phyloP scores from a whole-genome alignment of 1,140 invertebrate species.

The Lerema accius region DNA sequence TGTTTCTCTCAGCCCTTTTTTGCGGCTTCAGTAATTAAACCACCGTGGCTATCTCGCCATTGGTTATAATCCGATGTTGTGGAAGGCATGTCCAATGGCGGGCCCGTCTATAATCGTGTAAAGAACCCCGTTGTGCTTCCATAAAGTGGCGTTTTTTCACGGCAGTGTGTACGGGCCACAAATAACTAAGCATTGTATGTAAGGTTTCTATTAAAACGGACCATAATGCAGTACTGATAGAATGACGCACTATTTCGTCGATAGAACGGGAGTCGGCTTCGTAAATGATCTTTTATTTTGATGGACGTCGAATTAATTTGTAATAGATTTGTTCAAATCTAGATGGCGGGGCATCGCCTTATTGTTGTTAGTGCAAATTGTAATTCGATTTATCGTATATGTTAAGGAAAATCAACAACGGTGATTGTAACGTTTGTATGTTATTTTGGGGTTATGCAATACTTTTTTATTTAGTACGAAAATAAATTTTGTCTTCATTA shows the following conservation, averaged over 20 bases:
- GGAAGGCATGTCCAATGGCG: constrained; percentile 62
- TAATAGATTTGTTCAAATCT: constrained; percentile 38
- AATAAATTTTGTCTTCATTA: too few relatives aligned
- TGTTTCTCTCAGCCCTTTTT: constrained; percentile 57
- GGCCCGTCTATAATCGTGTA: constrained; percentile 57
- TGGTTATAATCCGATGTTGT: constrained; percentile 55
- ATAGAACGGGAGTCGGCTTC: constrained; percentile 49
- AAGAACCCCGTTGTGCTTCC: constrained; percentile 52
- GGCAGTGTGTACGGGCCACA: constrained; percentile 49
- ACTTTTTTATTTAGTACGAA: neutral
- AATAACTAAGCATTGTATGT: constrained; percentile 64
- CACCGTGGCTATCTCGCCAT: constrained; percentile 50
- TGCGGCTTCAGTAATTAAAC: constrained; percentile 66
- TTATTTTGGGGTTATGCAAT: constrained; percentile 6
- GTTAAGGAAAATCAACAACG: constrained; percentile 10
- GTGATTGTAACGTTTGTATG: neutral
- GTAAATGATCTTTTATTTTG: constrained; percentile 54
- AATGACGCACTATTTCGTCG: constrained; percentile 59
- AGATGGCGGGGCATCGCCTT: constrained; percentile 19
- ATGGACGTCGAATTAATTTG: constrained; percentile 50
- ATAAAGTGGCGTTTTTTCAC: constrained; percentile 54
- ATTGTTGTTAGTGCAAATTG: constrained; percentile 23
- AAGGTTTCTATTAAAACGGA: constrained; percentile 67
- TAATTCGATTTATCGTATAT: constrained; percentile 17
- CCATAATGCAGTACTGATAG: constrained; percentile 55